These are phyloP conservation scores for Aphaenogaster floridana DNA, from an alignment of 1,140 invertebrate species.

Conservation along the genomic window DNA sequence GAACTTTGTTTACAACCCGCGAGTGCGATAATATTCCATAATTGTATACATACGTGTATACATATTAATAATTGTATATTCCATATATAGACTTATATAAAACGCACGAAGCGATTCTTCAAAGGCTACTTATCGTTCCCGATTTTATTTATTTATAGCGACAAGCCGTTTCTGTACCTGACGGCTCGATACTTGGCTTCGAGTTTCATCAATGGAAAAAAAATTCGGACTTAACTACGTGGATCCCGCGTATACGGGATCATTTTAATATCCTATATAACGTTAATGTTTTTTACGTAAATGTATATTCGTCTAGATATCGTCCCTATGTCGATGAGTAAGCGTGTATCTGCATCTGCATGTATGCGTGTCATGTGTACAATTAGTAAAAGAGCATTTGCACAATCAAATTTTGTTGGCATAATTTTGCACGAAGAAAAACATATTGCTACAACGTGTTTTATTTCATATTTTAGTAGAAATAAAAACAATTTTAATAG, in stretches of 20 bases:
- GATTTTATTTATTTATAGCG: slow-evolving; percentile 69
- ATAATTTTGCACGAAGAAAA: slow-evolving; percentile 23
- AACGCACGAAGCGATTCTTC: slow-evolving; percentile 74
- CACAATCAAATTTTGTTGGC: not conserved
- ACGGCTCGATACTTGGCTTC: slow-evolving; percentile 26
- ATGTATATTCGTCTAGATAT: slow-evolving; percentile 29
- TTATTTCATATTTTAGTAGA: not conserved
- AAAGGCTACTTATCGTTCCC: slow-evolving; percentile 69
- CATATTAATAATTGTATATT: slow-evolving; percentile 70
- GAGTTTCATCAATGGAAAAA: slow-evolving; percentile 65
- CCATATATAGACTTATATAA: slow-evolving; percentile 78
- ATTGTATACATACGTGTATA: slow-evolving; percentile 70
- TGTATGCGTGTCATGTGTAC: not conserved
- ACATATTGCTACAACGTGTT: not conserved
- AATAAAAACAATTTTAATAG: slow-evolving; percentile 8
- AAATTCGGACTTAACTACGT: slow-evolving; percentile 73
- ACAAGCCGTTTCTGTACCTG: slow-evolving; percentile 64
- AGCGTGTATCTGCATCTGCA: slow-evolving; percentile 25
- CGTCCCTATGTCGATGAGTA: not conserved
- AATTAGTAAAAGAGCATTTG: slow-evolving; percentile 6
- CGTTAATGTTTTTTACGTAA: slow-evolving; percentile 53
- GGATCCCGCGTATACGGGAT: slow-evolving; percentile 54
- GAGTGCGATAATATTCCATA: slow-evolving; percentile 68
- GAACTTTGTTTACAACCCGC: slow-evolving; percentile 39
- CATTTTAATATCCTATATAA: slow-evolving; percentile 73